Conservation (phyloP, 2,797 vertebrate genomes). For the Danio albolineatus region DNA sequence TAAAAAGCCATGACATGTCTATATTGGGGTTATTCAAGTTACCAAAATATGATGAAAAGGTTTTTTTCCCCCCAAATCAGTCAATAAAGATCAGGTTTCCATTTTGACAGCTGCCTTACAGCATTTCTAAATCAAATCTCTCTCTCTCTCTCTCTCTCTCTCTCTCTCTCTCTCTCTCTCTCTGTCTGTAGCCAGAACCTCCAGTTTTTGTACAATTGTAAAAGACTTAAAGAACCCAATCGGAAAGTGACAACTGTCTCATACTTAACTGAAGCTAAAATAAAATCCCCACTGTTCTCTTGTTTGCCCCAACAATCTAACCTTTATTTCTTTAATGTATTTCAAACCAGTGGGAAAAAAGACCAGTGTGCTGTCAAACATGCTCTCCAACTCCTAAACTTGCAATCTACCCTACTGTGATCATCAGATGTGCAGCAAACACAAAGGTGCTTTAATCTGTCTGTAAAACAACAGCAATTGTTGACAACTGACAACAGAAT, state of each 20-base stretch:
- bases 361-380: constrained; percentile 10
- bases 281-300: background rate
- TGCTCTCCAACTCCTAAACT: constrained; percentile 12
- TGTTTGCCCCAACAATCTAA: background rate
- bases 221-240: background rate
- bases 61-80: background rate
- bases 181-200: too few relatives aligned
- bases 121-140: background rate
- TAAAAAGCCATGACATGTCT: background rate
- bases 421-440: constrained; percentile 2
- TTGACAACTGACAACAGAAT: constrained; percentile 31
- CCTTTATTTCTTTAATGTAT: background rate
- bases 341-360: background rate
- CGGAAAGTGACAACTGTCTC: background rate
- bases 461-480: constrained; percentile 3
- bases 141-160: too few relatives aligned
- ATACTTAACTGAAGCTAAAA: background rate
- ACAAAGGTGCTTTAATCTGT: constrained; percentile 21
- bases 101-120: background rate
- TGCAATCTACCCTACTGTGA: constrained; percentile 17
- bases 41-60: background rate
- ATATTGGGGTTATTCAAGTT: background rate
- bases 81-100: background rate
- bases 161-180: too few relatives aligned
- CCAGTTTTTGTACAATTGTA: too few relatives aligned